Base-by-base conservation (phyloP, 2,888 invertebrate genomes). In the Acanthoscelides obtectus region DNA sequence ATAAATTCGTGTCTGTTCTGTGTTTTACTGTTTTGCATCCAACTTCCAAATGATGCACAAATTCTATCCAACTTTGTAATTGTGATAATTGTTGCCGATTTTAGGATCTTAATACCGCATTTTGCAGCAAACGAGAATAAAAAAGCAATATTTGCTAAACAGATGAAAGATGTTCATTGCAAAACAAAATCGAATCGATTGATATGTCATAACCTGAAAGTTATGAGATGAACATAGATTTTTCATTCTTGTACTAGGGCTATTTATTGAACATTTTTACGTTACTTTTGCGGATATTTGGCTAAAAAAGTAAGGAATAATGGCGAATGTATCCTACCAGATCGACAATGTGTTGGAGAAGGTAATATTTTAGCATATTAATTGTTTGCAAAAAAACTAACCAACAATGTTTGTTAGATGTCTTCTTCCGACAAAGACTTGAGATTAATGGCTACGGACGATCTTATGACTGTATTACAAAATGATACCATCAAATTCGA, bases 401-500 rank as follows among this genome's bases (percentile, higher is more conserved):
- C 67, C 21, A 68, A 64, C 64, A 19, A 65, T 66, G 45, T 45
- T 71, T 82, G 84, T 63, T 83, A 97, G 96, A 97, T 97, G 97
- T 95, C 95, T 80, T 96, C 96, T 75, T 94, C 92, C 80, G 97
- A 97, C 86, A 99, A 99, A 88, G 99, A 99, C 87, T 99, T 98
- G 86, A 92, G 99, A 76, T 99, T 99, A 87, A 99, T 99, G 99
- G 99, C 99, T 74, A 98, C 99, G 75, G 99, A 99, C 87, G 99
- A 99, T 89, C 88, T 99, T 84, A 99, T 99, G 98, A 94, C 94
- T 72, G 99, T 99, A 86, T 88, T 99, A 76, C 98, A 99, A 87
- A 98, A 98, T 86, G 98, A 99, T 86, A 98, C 97, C 82, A 98
- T 99, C 80, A 99, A 98, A 86, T 87, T 99, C 76, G 99, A 99